A percentile compares a stretch with the other conserved stretches of the same genome.
These are phyloP conservation scores for Seriola rivoliana DNA, from an alignment of 2,113 vertebrate species.

Conservation along the genomic window DNA sequence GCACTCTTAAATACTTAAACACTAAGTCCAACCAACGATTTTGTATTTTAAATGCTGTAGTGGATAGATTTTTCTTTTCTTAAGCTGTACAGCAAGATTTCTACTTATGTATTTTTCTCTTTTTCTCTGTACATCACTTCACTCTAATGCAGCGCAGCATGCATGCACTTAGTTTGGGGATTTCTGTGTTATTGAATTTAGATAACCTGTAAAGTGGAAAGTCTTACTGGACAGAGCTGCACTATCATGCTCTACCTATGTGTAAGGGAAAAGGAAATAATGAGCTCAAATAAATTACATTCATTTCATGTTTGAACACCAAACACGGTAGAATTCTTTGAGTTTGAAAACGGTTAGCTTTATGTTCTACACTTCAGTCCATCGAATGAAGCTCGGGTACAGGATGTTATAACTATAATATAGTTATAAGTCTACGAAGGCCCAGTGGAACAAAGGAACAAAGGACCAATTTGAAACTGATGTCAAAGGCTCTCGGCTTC, in stretches of 20 bases:
- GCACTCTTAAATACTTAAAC: constrained; percentile 9
- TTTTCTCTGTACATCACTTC: constrained; percentile 40
- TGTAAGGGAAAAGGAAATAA: constrained; percentile 53
- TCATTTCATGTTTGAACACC: constrained; percentile 46
- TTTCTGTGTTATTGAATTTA: constrained; percentile 79
- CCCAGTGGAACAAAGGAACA: constrained; percentile 68
- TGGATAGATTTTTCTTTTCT: constrained; percentile 13
- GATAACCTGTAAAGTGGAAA: constrained; percentile 69
- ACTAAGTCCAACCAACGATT: constrained; percentile 10
- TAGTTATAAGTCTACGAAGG: constrained; percentile 45
- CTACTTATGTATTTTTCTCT: constrained; percentile 34
- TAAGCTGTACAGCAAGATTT: constrained; percentile 36
- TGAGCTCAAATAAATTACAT: constrained; percentile 51
- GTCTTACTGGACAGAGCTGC: constrained; percentile 52
- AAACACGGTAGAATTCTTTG: constrained; percentile 31
- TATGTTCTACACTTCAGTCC: constrained; percentile 27
- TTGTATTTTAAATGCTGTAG: constrained; percentile 37
- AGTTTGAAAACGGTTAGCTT: constrained; percentile 14
- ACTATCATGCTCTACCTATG: constrained; percentile 50
- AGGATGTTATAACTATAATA: constrained; percentile 7
- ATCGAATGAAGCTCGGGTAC: constrained; percentile 53
- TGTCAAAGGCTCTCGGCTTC: constrained; percentile 70
- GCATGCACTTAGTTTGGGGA: constrained; percentile 72
- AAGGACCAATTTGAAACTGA: constrained; percentile 73
- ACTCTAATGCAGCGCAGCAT: constrained; percentile 69